Base-by-base conservation (phyloP, 2,797 vertebrate species). In the Antennarius maculatus region DNA sequence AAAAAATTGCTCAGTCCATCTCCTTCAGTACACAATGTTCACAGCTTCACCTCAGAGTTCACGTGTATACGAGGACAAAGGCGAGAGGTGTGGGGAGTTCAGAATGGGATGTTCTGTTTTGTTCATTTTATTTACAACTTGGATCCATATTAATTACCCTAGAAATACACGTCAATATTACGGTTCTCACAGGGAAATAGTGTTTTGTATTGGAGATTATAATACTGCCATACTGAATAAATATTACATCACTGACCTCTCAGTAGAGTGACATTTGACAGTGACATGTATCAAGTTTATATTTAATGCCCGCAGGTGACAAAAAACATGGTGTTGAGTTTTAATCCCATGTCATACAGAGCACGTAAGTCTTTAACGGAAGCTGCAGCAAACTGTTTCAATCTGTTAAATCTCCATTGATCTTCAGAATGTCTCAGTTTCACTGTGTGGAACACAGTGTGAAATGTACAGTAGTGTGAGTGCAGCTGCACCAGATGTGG, bases 1-100 rank as follows among this genome's bases (percentile, higher is more conserved):
- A 84, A 82, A 84, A 77, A 82, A 81, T 13, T 71, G 62, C 72
- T 64, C 60, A 37, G 53, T 71, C 81, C 61, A 76, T 82, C 60
- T 74, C 74, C 66, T 41, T 34, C 43, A 28, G 66, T 50, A 60
- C 69, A 86, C 69, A 66, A 28, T 29, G 70, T 48, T 59, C 52
- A 54, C 42, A 59, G 66, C 56, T 51, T 59, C 52, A 54, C 42
- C 59, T 64, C 56, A 64, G 54, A 61, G 59, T 69, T 50, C 46
- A 52, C 18, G 43, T 50, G 46, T 17, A 45, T 62, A 39, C 37
- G 23, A 50, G 41, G 42, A 55, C 7, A 16, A 39, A 53, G 27
- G 48, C 52, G 43, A 50, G n/a, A 15, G 1, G 10, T 31, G 7
- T 15, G 15, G 39, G 16, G 28, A 53, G 15, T 6, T 27, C n/a